Percentiles rank a stretch among this genome's conserved stretches.
Conservation (phyloP, 2,888 invertebrate genomes). For the Crossocerus cetratus region DNA sequence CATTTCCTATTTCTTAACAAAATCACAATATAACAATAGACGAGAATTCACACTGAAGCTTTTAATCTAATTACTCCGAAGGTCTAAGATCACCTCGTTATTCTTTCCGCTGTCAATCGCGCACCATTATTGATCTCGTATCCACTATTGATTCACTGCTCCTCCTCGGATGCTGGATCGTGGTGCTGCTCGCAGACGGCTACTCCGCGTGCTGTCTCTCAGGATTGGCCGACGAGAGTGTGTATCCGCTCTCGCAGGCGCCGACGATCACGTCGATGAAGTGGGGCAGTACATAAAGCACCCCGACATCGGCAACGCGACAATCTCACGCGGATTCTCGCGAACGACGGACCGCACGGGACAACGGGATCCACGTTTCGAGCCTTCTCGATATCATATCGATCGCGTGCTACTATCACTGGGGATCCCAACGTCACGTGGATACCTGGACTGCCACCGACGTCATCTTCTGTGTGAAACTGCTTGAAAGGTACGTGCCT, state of each 20-base stretch:
- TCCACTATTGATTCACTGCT: conserved; percentile 27
- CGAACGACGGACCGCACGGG: conserved; percentile 17
- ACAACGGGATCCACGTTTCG: neutral
- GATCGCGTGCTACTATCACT: neutral
- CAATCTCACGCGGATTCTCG: conserved; percentile 36
- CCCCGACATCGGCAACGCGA: conserved; percentile 24
- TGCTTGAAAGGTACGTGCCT: neutral
- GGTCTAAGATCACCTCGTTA: too few relatives aligned
- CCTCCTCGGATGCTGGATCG: conserved; percentile 3
- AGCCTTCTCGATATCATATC: conserved; percentile 25
- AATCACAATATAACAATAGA: too few relatives aligned
- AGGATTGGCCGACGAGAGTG: conserved; percentile 41
- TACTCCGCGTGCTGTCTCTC: conserved; percentile 14
- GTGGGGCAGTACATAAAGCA: conserved; percentile 58
- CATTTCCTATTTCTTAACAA: too few relatives aligned
- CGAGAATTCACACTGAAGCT: too few relatives aligned
- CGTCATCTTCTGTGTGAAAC: neutral
- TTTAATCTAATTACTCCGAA: too few relatives aligned
- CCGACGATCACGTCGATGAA: conserved; percentile 17
- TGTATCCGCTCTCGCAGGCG: conserved; percentile 12
- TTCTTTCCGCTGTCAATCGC: too few relatives aligned
- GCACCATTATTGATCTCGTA: conserved; percentile 21
- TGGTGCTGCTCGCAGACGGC: neutral
- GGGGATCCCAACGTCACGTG: neutral
- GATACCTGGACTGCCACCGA: neutral